Evolutionary conservation across 2,888 invertebrate genomes (phyloP), one percentile per base, ranked within the genome.

Genomic region (Kryphioiulus occultus): DNA sequence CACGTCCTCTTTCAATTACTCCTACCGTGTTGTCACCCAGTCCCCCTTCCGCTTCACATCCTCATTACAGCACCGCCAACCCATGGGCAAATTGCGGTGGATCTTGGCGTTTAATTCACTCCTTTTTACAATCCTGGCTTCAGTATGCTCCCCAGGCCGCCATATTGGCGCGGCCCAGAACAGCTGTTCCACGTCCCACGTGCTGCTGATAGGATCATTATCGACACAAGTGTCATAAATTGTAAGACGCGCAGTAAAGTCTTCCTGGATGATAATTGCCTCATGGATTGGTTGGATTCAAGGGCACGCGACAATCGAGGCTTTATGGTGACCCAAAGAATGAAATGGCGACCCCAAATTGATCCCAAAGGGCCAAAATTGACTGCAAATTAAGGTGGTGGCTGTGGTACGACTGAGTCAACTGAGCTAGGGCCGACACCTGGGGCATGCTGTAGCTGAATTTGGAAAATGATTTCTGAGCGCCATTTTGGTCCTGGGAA

Each of bases 161-260:
- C 59, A 15, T n/a, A n/a, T 59, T 59, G n/a, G 59, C 59, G 15
- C n/a, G 59, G 59, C 59, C n/a, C 59, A 59, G 59, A 59, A 59
- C 59, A 59, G 59, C 59, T 59, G 59, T 59, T 59, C 59, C 59
- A n/a, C 15, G n/a, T 59, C 59, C 59, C 59, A 59, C n/a, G 59
- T 59, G 59, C n/a, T n/a, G 19, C 5, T 59, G 59, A 59, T 59
- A 59, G 59, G 59, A 59, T 59, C 59, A 59, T 59, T 59, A 59
- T 59, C 59, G 22, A 59, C 59, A 59, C 59, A 7, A 4, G 59
- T 59, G 59, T 59, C 59, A 59, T 59, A 59, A 59, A 59, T 59
- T 59, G 59, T 59, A 59, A 59, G 59, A 7, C n/a, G 19, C 15
- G 59, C 59, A n/a, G 3, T 59, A 4, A 59, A 59, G 22, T 19